phyloP scores from a whole-genome alignment of 64 coral and sea anemone genomes.

The Anthopleura sola region DNA sequence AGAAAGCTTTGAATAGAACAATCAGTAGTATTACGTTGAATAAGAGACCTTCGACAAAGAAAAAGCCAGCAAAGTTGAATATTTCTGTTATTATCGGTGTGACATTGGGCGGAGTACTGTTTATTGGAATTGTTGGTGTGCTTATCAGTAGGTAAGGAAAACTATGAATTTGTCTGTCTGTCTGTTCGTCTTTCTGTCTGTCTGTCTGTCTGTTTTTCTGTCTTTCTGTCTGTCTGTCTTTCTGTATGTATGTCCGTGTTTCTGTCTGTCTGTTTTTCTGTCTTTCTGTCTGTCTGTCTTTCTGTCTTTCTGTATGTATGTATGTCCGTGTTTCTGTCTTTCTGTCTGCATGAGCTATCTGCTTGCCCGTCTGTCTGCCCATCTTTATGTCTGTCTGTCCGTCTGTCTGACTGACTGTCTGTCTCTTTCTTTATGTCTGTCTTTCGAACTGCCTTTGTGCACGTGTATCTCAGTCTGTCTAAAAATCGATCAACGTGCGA shows the following conservation, averaged over 20 bases:
- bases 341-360: too few species aligned
- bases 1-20: neutral
- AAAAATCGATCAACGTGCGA: too few species aligned
- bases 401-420: too few species aligned
- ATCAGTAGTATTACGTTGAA: neutral
- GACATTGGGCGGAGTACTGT: neutral
- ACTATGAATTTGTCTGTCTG: neutral
- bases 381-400: too few species aligned
- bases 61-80: neutral
- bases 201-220: neutral
- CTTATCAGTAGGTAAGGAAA: neutral
- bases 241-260: neutral
- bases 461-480: too few species aligned
- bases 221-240: neutral
- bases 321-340: neutral
- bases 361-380: too few species aligned
- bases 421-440: too few species aligned
- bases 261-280: too few species aligned
- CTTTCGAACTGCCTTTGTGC: too few species aligned
- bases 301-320: too few species aligned
- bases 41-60: neutral
- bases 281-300: neutral
- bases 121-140: neutral
- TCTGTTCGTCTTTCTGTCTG: neutral
- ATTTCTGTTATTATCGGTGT: slow-evolving; percentile 4